These are phyloP conservation scores for Piprites chloris DNA, from an alignment of 2,113 vertebrate genomes.

Conservation along the genomic window DNA sequence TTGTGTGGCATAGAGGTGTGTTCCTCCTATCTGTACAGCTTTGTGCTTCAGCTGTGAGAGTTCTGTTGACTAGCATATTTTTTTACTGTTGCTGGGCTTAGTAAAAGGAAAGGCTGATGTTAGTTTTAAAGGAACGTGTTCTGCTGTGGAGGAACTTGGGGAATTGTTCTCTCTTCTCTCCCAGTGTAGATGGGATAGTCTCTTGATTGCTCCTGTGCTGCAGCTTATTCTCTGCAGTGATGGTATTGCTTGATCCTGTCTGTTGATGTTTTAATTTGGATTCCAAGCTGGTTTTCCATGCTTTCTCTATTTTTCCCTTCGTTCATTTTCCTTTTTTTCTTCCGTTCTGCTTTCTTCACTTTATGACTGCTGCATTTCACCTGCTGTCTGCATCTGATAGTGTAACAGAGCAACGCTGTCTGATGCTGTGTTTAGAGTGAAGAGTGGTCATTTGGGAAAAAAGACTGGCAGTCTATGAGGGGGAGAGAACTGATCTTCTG, in stretches of 20 bases:
- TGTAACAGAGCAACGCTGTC: background rate
- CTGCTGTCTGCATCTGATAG: background rate
- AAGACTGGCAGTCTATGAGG: fast-evolving
- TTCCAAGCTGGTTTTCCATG: background rate
- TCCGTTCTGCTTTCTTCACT: background rate
- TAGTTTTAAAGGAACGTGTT: background rate
- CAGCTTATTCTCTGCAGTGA: background rate
- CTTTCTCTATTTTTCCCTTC: background rate
- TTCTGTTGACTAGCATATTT: background rate
- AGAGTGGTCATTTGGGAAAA: background rate
- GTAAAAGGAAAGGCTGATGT: background rate
- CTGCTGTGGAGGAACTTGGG: background rate
- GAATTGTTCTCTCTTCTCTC: background rate
- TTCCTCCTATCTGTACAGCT: background rate
- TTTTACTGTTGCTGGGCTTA: background rate
- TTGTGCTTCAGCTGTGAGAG: background rate
- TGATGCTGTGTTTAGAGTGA: background rate
- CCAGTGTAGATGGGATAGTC: background rate
- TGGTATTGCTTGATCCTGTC: background rate
- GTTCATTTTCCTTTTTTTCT: background rate
- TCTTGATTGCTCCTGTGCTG: background rate
- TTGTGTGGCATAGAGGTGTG: too few relatives aligned
- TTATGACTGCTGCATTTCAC: background rate
- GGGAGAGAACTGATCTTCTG: background rate
- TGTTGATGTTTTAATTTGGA: background rate